These are phyloP conservation scores for Eupsilia transversa DNA, from an alignment of 2,888 invertebrate species.

Conservation along the genomic window DNA sequence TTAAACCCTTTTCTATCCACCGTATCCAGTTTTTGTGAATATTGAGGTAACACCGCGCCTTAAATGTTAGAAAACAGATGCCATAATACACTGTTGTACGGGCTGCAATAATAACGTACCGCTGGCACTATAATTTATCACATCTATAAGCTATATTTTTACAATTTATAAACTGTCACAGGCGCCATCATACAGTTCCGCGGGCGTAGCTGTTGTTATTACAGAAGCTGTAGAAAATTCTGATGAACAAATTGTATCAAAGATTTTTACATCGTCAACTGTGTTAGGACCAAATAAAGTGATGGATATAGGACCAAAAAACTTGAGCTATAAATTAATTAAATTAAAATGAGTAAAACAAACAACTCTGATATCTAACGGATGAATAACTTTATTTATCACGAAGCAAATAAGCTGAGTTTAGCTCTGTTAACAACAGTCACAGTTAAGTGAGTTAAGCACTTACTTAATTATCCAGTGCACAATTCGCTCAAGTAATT, in stretches of 20 bases:
- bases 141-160: neutral
- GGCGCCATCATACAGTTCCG: neutral
- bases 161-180: neutral
- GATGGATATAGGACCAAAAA: neutral
- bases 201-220: neutral
- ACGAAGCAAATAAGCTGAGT: constrained; percentile 60
- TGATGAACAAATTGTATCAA: neutral
- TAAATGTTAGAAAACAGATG: neutral
- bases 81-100: neutral
- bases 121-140: neutral
- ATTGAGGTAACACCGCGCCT: no score
- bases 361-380: constrained; percentile 22
- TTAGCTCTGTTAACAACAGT: constrained; percentile 70
- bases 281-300: neutral
- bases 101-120: neutral
- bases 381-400: constrained; percentile 57
- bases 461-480: constrained; percentile 74
- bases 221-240: neutral
- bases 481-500: constrained; percentile 73
- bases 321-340: neutral
- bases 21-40: no score
- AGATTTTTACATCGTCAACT: neutral
- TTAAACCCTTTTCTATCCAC: no score
- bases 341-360: constrained; percentile 25
- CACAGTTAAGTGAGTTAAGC: constrained; percentile 70